phyloP scores from a whole-genome alignment of 1,140 invertebrate genomes.

The Tigriopus japonicus region DNA sequence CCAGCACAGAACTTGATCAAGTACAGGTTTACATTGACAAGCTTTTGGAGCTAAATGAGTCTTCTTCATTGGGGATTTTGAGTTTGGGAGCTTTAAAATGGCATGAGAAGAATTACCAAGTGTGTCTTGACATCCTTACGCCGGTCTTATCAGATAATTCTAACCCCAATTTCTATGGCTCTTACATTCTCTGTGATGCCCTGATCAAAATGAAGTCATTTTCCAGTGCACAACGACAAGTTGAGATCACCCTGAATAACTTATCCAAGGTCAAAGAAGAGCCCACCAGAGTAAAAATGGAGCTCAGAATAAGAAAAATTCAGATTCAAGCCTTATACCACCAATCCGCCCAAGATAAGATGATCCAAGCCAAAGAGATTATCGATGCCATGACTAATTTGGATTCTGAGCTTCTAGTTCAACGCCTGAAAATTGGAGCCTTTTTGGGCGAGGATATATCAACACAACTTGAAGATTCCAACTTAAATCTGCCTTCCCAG shows the following conservation, averaged over 20 bases:
- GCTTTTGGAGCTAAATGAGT: conserved; percentile 30
- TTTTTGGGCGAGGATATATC: too few species aligned
- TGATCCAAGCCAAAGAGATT: too few species aligned
- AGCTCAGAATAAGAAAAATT: not conserved
- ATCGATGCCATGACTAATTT: too few species aligned
- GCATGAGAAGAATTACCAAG: too few species aligned
- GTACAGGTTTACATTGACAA: conserved; percentile 24
- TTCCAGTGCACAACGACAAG: conserved; percentile 18
- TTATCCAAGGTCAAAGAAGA: conserved; percentile 19
- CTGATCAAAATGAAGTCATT: conserved; percentile 20
- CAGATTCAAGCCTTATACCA: conserved; percentile 18
- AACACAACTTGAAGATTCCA: too few species aligned
- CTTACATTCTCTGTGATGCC: conserved; percentile 22
- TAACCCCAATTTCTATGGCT: conserved; percentile 35
- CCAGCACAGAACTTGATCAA: conserved; percentile 27
- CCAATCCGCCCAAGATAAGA: conserved; percentile 5
- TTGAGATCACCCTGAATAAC: conserved; percentile 23
- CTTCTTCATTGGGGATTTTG: conserved; percentile 33
- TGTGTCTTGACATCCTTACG: too few species aligned
- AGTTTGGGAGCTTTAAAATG: too few species aligned
- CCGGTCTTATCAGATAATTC: not conserved
- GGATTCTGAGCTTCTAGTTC: too few species aligned
- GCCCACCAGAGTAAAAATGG: not conserved
- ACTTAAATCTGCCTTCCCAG: too few species aligned
- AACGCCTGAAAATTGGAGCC: too few species aligned